Conservation (phyloP, 2,888 invertebrate species). For the Alentia gelatinosa region DNA sequence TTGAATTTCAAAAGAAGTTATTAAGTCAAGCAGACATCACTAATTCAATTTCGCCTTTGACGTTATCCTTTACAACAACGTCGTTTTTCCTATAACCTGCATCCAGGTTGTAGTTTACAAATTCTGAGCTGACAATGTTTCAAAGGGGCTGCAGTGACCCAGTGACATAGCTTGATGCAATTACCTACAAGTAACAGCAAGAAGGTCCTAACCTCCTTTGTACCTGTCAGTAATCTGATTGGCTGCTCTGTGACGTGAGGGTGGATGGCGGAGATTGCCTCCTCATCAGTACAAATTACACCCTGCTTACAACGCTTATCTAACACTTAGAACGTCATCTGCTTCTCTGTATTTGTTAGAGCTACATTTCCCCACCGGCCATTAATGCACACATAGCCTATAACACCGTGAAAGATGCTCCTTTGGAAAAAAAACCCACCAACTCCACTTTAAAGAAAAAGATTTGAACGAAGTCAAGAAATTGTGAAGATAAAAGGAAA, state of each 20-base stretch:
- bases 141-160: not conserved
- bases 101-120: not conserved
- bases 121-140: not conserved
- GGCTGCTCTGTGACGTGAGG: not conserved
- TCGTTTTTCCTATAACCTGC: not conserved
- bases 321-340: not conserved
- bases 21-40: no score
- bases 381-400: no score
- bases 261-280: no score
- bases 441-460: no score
- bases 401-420: no score
- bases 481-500: no score
- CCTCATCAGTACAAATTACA: not conserved
- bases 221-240: not conserved
- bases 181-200: not conserved
- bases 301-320: not conserved
- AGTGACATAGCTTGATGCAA: not conserved
- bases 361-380: not conserved
- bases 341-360: not conserved
- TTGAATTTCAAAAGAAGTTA: no score
- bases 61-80: no score
- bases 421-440: no score
- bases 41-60: no score
- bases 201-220: not conserved
- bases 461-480: no score